Percentiles rank a stretch among this genome's conserved stretches.
Conservation (phyloP, 2,113 vertebrate genomes). For the Festucalex cinctus region DNA sequence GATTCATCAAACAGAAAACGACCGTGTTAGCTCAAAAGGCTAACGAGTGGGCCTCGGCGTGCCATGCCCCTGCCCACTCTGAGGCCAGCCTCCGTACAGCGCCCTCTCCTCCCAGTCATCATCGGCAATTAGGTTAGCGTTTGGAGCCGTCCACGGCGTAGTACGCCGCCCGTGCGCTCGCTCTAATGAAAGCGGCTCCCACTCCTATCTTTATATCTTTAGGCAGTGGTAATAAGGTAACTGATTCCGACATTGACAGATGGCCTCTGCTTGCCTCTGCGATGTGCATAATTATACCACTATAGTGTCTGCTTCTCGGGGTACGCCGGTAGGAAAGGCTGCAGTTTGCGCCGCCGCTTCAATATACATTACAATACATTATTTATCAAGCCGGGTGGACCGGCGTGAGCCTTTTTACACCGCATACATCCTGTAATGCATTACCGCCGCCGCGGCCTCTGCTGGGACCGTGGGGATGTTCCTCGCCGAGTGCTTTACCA, state of each 20-base stretch:
- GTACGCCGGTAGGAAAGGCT: conserved; percentile 52
- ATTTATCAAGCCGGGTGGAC: conserved; percentile 68
- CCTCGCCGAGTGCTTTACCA: conserved; percentile 66
- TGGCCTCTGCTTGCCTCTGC: conserved; percentile 73
- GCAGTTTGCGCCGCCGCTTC: conserved; percentile 59
- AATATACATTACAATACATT: conserved; percentile 78
- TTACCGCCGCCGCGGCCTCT: conserved; percentile 66
- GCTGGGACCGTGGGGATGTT: conserved; percentile 64
- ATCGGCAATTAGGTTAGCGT: conserved; percentile 69
- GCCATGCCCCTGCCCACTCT: conserved; percentile 47
- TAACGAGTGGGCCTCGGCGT: conserved; percentile 5
- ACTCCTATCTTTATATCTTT: conserved; percentile 74
- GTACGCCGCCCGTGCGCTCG: conserved; percentile 58
- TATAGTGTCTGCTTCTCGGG: conserved; percentile 60
- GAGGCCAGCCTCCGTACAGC: conserved; percentile 29
- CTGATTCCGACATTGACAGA: conserved; percentile 75
- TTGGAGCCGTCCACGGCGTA: conserved; percentile 59
- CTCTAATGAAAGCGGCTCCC: conserved; percentile 70
- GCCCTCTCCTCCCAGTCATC: conserved; percentile 57
- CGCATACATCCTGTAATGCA: conserved; percentile 71
- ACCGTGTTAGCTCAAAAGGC: neutral
- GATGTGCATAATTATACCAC: conserved; percentile 73
- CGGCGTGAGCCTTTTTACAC: conserved; percentile 64
- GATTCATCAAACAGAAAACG: neutral
- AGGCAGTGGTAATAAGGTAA: conserved; percentile 74